These are phyloP conservation scores for Paracentrotus lividus DNA, from an alignment of 53 echinoderm and acorn worm species.

Conservation along the genomic window DNA sequence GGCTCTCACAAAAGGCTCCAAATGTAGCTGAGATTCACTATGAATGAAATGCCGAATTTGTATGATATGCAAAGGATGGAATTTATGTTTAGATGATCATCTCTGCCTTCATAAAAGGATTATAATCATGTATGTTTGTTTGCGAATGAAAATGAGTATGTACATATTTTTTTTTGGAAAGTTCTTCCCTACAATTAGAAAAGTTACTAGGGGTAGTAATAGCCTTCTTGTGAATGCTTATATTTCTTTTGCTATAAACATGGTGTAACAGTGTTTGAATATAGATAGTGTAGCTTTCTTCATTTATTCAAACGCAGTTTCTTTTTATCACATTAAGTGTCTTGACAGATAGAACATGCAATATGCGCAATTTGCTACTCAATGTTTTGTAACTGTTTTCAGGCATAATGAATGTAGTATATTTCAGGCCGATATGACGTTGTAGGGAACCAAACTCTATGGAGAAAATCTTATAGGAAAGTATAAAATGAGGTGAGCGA, in stretches of 20 bases:
- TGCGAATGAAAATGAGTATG: background rate
- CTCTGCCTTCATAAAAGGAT: background rate
- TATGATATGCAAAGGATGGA: background rate
- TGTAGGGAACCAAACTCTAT: no score
- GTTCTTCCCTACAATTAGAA: no score
- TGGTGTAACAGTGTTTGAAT: background rate
- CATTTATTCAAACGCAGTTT: background rate
- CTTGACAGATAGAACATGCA: background rate
- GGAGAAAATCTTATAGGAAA: no score
- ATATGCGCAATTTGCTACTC: background rate
- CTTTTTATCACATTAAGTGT: background rate
- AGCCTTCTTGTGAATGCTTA: background rate
- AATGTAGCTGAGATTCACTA: background rate
- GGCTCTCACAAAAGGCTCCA: no score
- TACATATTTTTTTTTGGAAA: background rate
- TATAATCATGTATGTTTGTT: background rate
- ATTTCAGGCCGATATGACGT: no score
- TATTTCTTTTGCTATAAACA: background rate
- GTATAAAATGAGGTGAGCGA: no score
- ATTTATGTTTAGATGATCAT: background rate
- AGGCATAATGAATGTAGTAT: no score
- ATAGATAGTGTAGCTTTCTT: background rate
- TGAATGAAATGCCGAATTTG: constrained; percentile 35
- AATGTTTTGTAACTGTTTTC: no score
- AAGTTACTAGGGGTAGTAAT: background rate